These are phyloP conservation scores for Lasioglossum morio DNA, from an alignment of 2,888 invertebrate genomes.

Conservation along the genomic window DNA sequence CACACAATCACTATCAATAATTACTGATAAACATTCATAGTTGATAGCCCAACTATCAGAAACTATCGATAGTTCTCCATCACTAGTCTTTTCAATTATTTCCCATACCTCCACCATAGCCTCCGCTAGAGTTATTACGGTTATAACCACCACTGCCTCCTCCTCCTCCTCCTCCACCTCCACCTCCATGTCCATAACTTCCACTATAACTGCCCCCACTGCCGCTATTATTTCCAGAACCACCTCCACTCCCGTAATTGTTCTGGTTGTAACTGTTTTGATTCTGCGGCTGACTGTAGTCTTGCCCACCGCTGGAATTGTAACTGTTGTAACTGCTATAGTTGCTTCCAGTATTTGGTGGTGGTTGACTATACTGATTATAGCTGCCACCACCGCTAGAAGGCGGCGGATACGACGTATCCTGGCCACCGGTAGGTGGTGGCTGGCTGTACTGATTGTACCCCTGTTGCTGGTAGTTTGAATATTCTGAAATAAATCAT, in stretches of 20 bases:
- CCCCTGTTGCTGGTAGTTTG: conserved; percentile 81
- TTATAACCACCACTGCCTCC: conserved; percentile 85
- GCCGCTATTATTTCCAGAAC: conserved; percentile 85
- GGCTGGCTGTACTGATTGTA: conserved; percentile 82
- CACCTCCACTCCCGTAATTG: conserved; percentile 77
- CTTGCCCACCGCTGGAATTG: conserved; percentile 72
- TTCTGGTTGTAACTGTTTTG: conserved; percentile 79
- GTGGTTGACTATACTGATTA: conserved; percentile 82
- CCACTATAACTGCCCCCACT: conserved; percentile 85
- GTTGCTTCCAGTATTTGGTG: conserved; percentile 77
- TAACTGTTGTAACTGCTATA: conserved; percentile 80
- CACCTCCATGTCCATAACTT: conserved; percentile 80
- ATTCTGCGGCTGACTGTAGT: conserved; percentile 75
- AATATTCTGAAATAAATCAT: conserved; percentile 77
- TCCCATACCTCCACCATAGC: conserved; percentile 75
- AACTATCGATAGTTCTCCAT: too few species aligned
- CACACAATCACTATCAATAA: too few species aligned
- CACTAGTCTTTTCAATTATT: not conserved
- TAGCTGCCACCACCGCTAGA: conserved; percentile 76
- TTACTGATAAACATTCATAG: too few species aligned
- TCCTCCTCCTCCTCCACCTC: conserved; percentile 76
- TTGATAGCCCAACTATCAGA: too few species aligned
- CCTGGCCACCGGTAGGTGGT: conserved; percentile 78
- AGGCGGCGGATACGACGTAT: conserved; percentile 83
- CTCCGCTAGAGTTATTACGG: conserved; percentile 72